A percentile compares a stretch with the other conserved stretches of the same genome.
phyloP scores from a whole-genome alignment of 2,113 vertebrate genomes.

The Microcebus jonahi region DNA sequence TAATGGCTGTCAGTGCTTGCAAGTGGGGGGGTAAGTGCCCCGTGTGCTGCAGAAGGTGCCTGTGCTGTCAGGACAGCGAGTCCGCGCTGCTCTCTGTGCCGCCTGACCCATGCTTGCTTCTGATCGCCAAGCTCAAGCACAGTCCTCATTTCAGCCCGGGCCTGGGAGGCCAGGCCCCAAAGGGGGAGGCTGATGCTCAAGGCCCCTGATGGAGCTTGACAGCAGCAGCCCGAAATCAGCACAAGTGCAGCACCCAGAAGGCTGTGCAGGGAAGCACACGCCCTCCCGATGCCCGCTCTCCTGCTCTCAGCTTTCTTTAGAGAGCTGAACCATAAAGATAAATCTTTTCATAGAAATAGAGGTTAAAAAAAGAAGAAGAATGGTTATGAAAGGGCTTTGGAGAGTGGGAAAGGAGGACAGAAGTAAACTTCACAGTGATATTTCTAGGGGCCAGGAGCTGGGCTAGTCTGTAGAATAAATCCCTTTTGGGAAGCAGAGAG shows the following conservation, averaged over 20 bases:
- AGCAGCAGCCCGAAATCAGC: conserved; percentile 84
- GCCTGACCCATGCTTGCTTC: neutral
- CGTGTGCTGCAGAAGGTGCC: neutral
- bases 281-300: neutral
- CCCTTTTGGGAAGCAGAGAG: neutral
- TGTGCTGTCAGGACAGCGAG: neutral
- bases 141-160: conserved; percentile 80
- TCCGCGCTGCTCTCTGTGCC: neutral
- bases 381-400: neutral
- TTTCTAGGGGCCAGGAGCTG: neutral
- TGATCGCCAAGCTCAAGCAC: conserved; percentile 21
- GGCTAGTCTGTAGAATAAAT: neutral
- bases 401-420: neutral
- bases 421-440: neutral
- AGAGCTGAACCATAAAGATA: conserved; percentile 81
- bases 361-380: neutral
- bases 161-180: conserved; percentile 76
- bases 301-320: conserved; percentile 74
- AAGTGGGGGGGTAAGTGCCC: neutral
- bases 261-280: conserved; percentile 52
- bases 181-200: conserved; percentile 81
- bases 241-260: conserved; percentile 53
- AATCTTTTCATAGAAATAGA: conserved; percentile 69
- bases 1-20: neutral
- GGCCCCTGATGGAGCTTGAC: conserved; percentile 88